Conservation (phyloP, 2,797 vertebrate genomes). For the Falco columbarius region DNA sequence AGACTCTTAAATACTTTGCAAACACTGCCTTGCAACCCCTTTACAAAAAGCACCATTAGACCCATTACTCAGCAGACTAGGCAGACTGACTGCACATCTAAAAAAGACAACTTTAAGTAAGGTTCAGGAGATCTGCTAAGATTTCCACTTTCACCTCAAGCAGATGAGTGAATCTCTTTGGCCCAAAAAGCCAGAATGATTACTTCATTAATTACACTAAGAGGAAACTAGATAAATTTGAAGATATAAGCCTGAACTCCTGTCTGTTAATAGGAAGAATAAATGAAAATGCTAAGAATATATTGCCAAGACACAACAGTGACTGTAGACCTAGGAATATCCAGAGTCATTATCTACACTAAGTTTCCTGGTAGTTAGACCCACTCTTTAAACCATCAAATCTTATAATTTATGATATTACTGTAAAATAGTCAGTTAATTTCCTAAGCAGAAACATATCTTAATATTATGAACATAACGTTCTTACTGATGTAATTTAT, state of each 20-base stretch:
- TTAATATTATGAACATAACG: constrained; percentile 63
- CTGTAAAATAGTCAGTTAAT: constrained; percentile 45
- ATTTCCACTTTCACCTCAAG: not conserved
- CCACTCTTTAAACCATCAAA: not conserved
- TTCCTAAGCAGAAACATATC: constrained; percentile 51
- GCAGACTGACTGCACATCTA: not conserved
- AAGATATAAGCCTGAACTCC: not conserved
- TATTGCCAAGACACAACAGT: not conserved
- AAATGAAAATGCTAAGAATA: not conserved
- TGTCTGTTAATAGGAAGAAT: not conserved
- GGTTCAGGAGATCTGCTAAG: not conserved
- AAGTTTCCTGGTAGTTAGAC: not conserved
- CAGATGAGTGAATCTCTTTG: not conserved
- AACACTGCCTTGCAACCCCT: not conserved
- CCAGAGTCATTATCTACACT: not conserved
- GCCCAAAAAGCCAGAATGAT: not conserved
- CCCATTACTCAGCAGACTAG: not conserved
- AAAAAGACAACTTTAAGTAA: not conserved
- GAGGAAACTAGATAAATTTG: not conserved
- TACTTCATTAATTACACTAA: not conserved
- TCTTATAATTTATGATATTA: constrained; percentile 14
- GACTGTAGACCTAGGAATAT: not conserved
- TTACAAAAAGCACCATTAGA: not conserved
- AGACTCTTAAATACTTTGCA: not conserved
- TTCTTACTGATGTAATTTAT: constrained; percentile 51